Evolutionary conservation across 1,140 invertebrate species (phyloP).

Genomic region (Nephila pilipes): DNA sequence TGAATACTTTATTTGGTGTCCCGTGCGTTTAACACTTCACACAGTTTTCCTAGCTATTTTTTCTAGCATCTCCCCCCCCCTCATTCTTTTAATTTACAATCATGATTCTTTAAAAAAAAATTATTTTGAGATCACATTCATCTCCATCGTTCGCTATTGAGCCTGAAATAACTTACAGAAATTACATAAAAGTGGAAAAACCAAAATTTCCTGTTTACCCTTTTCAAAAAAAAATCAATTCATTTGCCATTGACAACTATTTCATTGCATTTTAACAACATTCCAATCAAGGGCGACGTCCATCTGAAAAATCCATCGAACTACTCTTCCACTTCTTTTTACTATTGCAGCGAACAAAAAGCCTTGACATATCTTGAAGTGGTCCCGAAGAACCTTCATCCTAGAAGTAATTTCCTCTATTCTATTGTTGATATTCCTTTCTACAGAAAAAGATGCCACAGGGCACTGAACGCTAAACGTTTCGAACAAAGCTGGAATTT

Average conservation of each 20-base stretch:
- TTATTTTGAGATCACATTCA: no score
- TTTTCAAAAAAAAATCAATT: background rate
- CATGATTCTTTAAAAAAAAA: no score
- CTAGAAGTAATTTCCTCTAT: background rate
- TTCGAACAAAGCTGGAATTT: background rate
- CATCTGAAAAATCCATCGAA: background rate
- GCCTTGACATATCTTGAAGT: conserved; percentile 1
- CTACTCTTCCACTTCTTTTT: background rate
- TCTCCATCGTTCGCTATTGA: no score
- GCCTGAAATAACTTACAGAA: no score
- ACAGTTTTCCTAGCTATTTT: no score
- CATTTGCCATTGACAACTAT: background rate
- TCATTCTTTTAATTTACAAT: no score
- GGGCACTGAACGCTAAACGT: background rate
- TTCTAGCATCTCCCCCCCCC: no score
- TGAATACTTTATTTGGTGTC: no score
- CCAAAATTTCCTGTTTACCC: background rate
- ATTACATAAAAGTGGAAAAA: background rate
- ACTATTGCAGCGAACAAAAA: background rate
- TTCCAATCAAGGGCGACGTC: conserved; percentile 46
- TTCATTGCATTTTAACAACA: background rate
- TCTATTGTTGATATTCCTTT: conserved; percentile 4
- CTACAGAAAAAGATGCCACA: conserved; percentile 16
- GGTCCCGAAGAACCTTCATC: background rate
- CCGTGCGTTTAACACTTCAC: no score